A percentile compares a stretch with the other conserved stretches of the same genome.
Conservation (phyloP, 2,797 vertebrate species). For the Intellagama lesueurii region DNA sequence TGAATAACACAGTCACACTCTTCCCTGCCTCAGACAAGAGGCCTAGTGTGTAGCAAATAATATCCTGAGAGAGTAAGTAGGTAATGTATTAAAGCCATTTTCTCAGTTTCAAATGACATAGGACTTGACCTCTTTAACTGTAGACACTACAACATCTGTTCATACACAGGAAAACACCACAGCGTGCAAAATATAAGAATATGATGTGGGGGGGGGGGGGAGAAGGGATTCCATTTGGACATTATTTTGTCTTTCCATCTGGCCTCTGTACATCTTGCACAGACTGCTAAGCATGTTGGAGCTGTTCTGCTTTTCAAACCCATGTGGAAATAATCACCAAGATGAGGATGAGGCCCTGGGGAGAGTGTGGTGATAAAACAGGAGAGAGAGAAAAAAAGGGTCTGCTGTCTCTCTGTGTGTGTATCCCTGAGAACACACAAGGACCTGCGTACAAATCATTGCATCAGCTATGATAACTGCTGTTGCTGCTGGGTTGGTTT, state of each 20-base stretch:
- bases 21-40: neutral
- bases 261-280: neutral
- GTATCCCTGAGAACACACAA: neutral
- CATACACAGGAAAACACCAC: neutral
- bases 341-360: neutral
- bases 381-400: neutral
- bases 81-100: neutral
- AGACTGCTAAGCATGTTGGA: neutral
- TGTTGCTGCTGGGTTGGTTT: too few relatives aligned
- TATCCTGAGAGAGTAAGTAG: neutral
- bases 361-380: constrained; percentile 4
- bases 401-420: neutral
- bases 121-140: neutral
- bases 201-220: neutral
- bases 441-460: neutral
- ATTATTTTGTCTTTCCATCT: neutral
- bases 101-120: neutral
- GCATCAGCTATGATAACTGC: too few relatives aligned
- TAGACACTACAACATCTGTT: neutral
- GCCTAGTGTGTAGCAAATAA: neutral
- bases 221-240: neutral
- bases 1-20: neutral
- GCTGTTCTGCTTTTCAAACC: neutral
- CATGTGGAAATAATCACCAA: constrained; percentile 5
- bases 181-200: neutral